Base-by-base conservation (phyloP, 2,113 vertebrate genomes). In the Eleginops maclovinus region DNA sequence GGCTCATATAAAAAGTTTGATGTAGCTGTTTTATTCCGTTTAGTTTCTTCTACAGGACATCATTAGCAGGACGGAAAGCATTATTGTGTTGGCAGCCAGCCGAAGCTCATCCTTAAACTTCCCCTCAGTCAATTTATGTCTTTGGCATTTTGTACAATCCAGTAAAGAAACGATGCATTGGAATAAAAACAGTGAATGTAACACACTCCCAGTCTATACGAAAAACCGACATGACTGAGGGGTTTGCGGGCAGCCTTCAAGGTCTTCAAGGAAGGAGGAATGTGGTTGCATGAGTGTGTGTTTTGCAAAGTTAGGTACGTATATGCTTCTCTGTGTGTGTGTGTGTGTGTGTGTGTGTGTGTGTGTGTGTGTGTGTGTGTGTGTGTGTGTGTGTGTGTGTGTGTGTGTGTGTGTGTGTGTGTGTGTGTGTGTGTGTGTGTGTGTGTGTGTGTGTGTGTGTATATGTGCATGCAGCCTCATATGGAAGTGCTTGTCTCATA, bases 401-500 rank as follows among this genome's bases (percentile, higher is more conserved):
- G 62, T 75, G 72, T 83, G 85, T 87, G 65, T 77, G 70, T 63
- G 9, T 73, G 79, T 58, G 40, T 55, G 55, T 41, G 62, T 75
- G 72, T 83, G 85, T 87, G 65, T 77, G 70, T 63, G 9, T 73
- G 79, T 58, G 40, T 55, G 55, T 41, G 62, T 75, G 72, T 83
- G 85, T 87, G 65, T 77, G 70, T n/a, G n/a, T 84, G 74, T 67
- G 67, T 77, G 24, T 75, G 68, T 79, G 74, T 47, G 36, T 63
- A 6, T 62, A 31, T 61, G 62, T 82, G 72, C 66, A 58, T 55
- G 41, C 44, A 65, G 82, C 47, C 94, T 89, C 94, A 95, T 90
- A 94, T 94, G 90, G 94, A 95, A 96, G 92, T 77, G 28, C 87
- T 95, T 91, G 82, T 75, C 83, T 73, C 79, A 44, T 87, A 88